Evolutionary conservation across 2,797 vertebrate species (phyloP), one percentile per base, ranked within the genome.

Genomic region (Phalloptychus januarius): DNA sequence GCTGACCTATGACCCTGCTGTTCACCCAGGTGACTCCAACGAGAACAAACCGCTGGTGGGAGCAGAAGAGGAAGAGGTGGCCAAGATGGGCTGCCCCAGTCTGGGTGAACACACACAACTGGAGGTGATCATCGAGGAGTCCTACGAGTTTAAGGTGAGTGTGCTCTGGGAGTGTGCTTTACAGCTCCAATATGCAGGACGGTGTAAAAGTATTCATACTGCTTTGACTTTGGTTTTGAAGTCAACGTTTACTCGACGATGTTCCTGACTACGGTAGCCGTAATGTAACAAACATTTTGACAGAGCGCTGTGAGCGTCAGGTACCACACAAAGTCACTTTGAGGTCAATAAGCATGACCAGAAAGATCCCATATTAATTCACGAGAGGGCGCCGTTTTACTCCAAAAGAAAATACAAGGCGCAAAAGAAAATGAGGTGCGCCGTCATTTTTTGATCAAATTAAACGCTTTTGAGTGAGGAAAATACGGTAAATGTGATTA

Each of bases 121-220:
- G 38, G 96, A 97, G 80, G 94, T 97, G 77, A 79, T 97, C 81
- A 97, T 97, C 73, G 96, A 97, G 36, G 96, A 97, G 85, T 97
- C 96, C 58, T 97, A 97, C 48, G 96, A 97, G 85, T 97, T 97
- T 48, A 97, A 97, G 96, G 96, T 96, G 61, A 79, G 75, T n/a
- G 36, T n/a, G 36, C 3, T 10, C 5, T 63, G n/a, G 28, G 25
- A 46, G 36, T 65, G 23, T 16, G 5, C 15, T 36, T 36, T 20
- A 18, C 4, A 38, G 16, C 61, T 18, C 33, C 33, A 65, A 8
- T 36, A 65, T 1, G 4, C 23, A 12, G 20, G 11, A 40, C 38
- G 5, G 63, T 13, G 36, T 16, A 25, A 13, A 67, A 40, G 36
- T 67, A 38, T 40, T 67, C 63, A 40, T 1, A 40, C 2, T 40